Percentiles rank a stretch among this genome's conserved stretches.
phyloP scores from a whole-genome alignment of 2,113 vertebrate species.

The Anseranas semipalmata region DNA sequence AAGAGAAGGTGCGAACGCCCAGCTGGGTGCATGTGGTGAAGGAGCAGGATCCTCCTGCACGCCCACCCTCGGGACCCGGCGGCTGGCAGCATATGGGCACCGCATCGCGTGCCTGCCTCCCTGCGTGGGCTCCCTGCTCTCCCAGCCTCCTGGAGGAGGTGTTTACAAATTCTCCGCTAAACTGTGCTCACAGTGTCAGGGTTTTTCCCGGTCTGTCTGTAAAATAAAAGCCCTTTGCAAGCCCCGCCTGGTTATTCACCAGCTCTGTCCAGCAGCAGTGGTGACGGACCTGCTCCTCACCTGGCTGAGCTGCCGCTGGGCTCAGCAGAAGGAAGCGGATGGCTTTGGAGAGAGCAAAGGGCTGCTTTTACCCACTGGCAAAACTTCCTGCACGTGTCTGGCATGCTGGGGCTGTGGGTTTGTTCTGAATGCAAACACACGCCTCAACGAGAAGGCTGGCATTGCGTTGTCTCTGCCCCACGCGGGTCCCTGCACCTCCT shows the following conservation, averaged over 20 bases:
- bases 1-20: not conserved
- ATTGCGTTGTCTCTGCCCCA: not conserved
- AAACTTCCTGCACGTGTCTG: not conserved
- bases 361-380: not conserved
- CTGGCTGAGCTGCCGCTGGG: not conserved
- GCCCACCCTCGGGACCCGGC: not conserved
- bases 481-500: not conserved
- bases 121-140: not conserved
- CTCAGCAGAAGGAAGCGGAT: not conserved
- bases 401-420: not conserved
- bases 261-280: not conserved
- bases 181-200: not conserved
- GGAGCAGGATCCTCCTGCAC: not conserved
- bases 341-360: not conserved
- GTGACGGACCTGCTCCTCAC: fast-evolving
- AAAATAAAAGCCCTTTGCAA: not conserved
- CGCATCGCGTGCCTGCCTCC: not conserved
- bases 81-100: not conserved
- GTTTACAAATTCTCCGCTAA: not conserved
- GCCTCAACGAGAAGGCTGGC: not conserved
- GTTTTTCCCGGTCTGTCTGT: not conserved
- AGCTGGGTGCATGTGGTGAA: not conserved
- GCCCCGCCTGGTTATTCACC: fast-evolving
- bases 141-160: not conserved
- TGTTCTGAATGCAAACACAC: not conserved